Base-by-base conservation (phyloP, 2,888 invertebrate genomes). In the Fragum whitleyi region DNA sequence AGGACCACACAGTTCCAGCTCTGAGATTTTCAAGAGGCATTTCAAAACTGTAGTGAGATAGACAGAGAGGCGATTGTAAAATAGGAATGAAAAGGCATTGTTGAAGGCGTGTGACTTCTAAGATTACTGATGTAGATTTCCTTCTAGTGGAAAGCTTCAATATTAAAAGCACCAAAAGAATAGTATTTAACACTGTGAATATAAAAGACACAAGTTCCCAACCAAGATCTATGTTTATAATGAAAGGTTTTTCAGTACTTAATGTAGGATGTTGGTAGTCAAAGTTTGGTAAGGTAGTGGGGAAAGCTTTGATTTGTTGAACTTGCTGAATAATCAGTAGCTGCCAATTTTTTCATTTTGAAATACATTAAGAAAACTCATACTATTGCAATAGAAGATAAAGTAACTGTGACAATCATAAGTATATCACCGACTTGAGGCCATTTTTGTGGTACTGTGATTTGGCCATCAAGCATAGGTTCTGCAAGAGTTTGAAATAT, bases 401-500 rank as follows among this genome's bases (percentile, higher is more conserved):
- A 19, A 36, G 26, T n/a, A 2, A 62, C 19, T 3, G 62, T 36
- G 19, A 62, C 21, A 19, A 62, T n/a, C 16, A 32, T 62, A 5
- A 62, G 28, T 32, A 62, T 62, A 11, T 28, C 32, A 32, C 32
- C 32, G 1, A 14, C 19, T 32, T 62, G 14, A 16, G 62, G 62
- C 62, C 62, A 62, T 21, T 5, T 21, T 28, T 23, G 21, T 0
- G 32, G 62, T 2, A 62, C 6, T 1, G 32, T 14, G 1, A 62
- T 36, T 62, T 62, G 62, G 32, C 62, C 62, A 36, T 62, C 62
- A 19, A 62, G 23, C 32, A 62, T 32, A 2, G 62, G 62, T 28
- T 62, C 62, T 32, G 62, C 32, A 21, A 62, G 62, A 1, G 32
- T 32, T 32, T 39, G 62, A 32, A 62, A 62, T 14, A 62, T 28